Percentiles rank a stretch among this genome's conserved stretches.
These are phyloP conservation scores for Teleogryllus oceanicus DNA, from an alignment of 2,888 invertebrate genomes.

Conservation along the genomic window DNA sequence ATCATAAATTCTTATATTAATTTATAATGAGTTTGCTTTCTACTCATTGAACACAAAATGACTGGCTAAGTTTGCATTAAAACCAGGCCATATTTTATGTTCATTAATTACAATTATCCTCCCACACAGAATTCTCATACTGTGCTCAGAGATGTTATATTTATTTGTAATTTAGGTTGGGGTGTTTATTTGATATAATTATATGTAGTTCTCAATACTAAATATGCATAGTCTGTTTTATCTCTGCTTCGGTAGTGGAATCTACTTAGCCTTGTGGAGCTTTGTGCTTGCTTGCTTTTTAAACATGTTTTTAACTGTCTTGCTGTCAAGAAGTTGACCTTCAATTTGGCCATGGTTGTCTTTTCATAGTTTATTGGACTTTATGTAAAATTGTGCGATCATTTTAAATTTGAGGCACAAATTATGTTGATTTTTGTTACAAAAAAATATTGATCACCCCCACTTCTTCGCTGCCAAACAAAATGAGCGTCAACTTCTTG, in stretches of 20 bases:
- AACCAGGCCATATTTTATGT: constrained; percentile 18
- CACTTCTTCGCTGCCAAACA: constrained; percentile 57
- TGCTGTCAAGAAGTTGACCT: constrained; percentile 92
- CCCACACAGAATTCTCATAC: too few species aligned
- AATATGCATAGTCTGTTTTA: neutral
- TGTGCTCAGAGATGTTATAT: neutral
- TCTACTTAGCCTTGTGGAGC: neutral
- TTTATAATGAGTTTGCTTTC: too few species aligned
- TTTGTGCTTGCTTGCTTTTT: constrained; percentile 38
- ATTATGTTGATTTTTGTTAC: constrained; percentile 25
- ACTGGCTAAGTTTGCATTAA: neutral
- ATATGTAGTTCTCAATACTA: neutral
- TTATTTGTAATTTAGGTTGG: neutral
- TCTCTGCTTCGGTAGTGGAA: constrained; percentile 5
- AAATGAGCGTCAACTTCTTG: constrained; percentile 88
- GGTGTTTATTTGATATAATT: neutral
- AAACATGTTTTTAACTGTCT: constrained; percentile 38
- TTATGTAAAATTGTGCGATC: constrained; percentile 32
- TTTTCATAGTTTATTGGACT: constrained; percentile 43
- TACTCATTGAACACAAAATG: neutral
- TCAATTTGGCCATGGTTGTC: constrained; percentile 86
- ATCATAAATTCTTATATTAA: too few species aligned
- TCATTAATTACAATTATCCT: neutral
- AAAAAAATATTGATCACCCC: constrained; percentile 30
- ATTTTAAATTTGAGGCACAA: constrained; percentile 24